Percentiles rank a stretch among this genome's conserved stretches.
These are phyloP conservation scores for Notechis scutatus DNA, from an alignment of 2,113 vertebrate species.

Conservation along the genomic window DNA sequence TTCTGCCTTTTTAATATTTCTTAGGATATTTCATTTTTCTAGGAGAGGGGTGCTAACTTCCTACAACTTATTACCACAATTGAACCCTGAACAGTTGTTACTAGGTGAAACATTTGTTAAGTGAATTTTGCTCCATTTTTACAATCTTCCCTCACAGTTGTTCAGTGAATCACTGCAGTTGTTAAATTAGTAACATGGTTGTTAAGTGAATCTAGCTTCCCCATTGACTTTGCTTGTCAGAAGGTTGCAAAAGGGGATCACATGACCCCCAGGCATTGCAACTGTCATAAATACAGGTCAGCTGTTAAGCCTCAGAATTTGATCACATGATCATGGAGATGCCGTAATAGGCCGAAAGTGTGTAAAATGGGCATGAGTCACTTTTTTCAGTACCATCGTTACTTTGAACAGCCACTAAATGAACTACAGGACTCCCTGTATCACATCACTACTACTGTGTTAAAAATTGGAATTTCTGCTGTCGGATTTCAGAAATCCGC, in stretches of 20 bases:
- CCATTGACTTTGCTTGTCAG: background rate
- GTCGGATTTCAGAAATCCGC: background rate
- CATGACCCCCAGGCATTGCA: background rate
- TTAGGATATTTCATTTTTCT: no score
- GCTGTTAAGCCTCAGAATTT: background rate
- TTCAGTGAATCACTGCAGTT: background rate
- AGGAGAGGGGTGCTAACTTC: no score
- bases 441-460: background rate
- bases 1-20: no score
- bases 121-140: background rate
- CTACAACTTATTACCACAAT: background rate
- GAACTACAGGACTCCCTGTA: background rate
- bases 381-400: background rate
- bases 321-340: background rate
- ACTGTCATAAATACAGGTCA: background rate
- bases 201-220: background rate
- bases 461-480: background rate
- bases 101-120: background rate
- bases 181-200: background rate
- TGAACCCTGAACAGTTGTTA: background rate
- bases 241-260: background rate
- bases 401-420: background rate
- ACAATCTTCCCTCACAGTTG: background rate
- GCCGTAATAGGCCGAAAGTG: background rate
- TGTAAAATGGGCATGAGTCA: background rate